Percentiles rank a stretch among this genome's conserved stretches.
Evolutionary conservation across 2,888 invertebrate species (phyloP).

Genomic region (Coleophora deauratella): DNA sequence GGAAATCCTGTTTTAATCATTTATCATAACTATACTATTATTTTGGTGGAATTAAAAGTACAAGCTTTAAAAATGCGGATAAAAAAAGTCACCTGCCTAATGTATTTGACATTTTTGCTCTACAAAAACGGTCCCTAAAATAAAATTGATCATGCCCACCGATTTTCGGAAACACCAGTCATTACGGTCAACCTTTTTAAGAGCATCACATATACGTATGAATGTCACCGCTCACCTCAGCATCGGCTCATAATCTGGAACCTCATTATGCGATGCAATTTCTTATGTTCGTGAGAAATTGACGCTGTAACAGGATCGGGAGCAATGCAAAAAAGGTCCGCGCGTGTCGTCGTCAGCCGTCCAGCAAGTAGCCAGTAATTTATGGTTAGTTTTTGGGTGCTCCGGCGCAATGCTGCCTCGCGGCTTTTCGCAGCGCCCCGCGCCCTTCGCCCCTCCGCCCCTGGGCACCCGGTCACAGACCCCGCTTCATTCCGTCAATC

Average conservation of each 20-base stretch:
- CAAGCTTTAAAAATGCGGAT: too few species aligned
- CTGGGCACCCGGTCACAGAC: constrained; percentile 60
- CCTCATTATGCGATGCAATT: constrained; percentile 57
- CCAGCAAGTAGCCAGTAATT: constrained; percentile 71
- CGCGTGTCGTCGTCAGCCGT: constrained; percentile 63
- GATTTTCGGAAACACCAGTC: neutral
- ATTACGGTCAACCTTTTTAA: too few species aligned
- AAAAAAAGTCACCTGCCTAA: too few species aligned
- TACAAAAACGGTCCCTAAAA: neutral
- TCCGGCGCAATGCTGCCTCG: constrained; percentile 65
- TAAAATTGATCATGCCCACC: neutral
- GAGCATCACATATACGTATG: constrained; percentile 3
- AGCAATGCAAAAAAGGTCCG: constrained; percentile 49
- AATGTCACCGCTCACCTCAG: constrained; percentile 26
- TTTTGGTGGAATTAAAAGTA: too few species aligned
- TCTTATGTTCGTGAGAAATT: constrained; percentile 66
- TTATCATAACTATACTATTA: too few species aligned
- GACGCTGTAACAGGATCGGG: constrained; percentile 63
- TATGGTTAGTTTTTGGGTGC: constrained; percentile 75
- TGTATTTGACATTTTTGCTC: too few species aligned
- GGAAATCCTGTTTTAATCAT: too few species aligned
- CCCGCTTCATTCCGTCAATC: constrained; percentile 67
- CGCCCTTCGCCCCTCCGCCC: constrained; percentile 23
- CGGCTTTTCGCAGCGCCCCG: constrained; percentile 55
- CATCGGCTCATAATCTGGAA: constrained; percentile 27